Conservation (phyloP, 1,140 invertebrate species). For the Acarapis woodi region DNA sequence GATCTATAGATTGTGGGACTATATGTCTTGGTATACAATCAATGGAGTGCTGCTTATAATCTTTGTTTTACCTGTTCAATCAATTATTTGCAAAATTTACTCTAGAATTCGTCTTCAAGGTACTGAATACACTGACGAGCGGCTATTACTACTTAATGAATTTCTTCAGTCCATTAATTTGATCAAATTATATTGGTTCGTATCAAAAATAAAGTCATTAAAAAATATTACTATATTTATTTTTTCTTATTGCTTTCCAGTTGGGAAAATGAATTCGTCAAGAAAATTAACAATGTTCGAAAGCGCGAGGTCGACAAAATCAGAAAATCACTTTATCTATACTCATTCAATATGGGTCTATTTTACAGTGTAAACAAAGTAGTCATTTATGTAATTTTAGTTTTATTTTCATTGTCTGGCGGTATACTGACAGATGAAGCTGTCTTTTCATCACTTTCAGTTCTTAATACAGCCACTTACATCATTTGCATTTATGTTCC, state of each 20-base stretch:
- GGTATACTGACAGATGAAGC: conserved; percentile 36
- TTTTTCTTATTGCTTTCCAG: too few relatives aligned
- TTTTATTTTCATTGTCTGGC: conserved; percentile 32
- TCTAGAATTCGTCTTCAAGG: conserved; percentile 2
- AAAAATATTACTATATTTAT: too few relatives aligned
- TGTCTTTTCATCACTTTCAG: conserved; percentile 41
- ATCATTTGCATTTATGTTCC: conserved; percentile 31
- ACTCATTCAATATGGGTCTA: conserved; percentile 28
- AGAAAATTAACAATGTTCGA: conserved; percentile 27
- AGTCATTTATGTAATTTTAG: conserved; percentile 36
- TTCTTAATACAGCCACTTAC: conserved; percentile 33
- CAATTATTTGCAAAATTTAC: conserved; percentile 25
- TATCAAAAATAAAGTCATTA: too few relatives aligned
- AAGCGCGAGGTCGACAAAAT: conserved; percentile 33
- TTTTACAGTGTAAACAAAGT: conserved; percentile 26
- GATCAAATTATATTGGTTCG: conserved; percentile 40
- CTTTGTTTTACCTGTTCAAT: conserved; percentile 53
- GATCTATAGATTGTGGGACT: conserved; percentile 34
- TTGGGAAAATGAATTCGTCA: conserved; percentile 47
- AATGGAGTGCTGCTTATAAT: conserved; percentile 35
- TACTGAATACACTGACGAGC: conserved; percentile 8
- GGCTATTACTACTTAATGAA: conserved; percentile 38
- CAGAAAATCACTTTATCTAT: conserved; percentile 30
- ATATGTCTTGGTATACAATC: conserved; percentile 23
- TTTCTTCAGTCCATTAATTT: conserved; percentile 60